A percentile compares a stretch with the other conserved stretches of the same genome.
These are phyloP conservation scores for Ibycter americanus DNA, from an alignment of 2,797 vertebrate species.

Conservation along the genomic window DNA sequence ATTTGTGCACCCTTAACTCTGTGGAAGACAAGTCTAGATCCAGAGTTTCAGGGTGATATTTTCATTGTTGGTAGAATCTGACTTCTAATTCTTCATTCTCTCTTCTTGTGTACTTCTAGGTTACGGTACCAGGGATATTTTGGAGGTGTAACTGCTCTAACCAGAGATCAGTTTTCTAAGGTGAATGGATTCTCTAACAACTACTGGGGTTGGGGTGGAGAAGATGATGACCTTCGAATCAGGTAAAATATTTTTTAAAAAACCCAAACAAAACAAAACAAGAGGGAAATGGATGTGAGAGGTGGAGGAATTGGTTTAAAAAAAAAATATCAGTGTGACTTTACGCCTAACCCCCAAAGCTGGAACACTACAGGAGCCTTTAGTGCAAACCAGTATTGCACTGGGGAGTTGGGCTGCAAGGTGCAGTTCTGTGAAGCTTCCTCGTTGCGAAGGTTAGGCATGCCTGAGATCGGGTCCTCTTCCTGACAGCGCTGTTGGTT, in stretches of 20 bases:
- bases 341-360: neutral
- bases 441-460: neutral
- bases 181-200: slow-evolving; percentile 96
- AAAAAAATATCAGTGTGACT: neutral
- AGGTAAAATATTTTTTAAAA: slow-evolving; percentile 80
- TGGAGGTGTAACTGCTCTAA: slow-evolving; percentile 94
- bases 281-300: neutral
- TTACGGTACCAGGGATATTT: slow-evolving; percentile 93
- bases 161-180: slow-evolving; percentile 86
- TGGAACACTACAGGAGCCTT: neutral
- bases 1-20: neutral
- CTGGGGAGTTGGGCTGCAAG: neutral
- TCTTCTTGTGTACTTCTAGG: slow-evolving; percentile 67
- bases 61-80: neutral
- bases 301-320: neutral
- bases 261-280: neutral
- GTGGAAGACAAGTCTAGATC: neutral
- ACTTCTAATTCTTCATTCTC: neutral
- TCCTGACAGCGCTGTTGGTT: neutral
- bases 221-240: slow-evolving; percentile 94
- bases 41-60: neutral
- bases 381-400: neutral
- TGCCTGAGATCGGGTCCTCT: neutral
- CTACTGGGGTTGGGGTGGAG: slow-evolving; percentile 98
- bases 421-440: neutral